phyloP scores from a whole-genome alignment of 2,888 invertebrate species.

The Caenorhabditis sulstoni region DNA sequence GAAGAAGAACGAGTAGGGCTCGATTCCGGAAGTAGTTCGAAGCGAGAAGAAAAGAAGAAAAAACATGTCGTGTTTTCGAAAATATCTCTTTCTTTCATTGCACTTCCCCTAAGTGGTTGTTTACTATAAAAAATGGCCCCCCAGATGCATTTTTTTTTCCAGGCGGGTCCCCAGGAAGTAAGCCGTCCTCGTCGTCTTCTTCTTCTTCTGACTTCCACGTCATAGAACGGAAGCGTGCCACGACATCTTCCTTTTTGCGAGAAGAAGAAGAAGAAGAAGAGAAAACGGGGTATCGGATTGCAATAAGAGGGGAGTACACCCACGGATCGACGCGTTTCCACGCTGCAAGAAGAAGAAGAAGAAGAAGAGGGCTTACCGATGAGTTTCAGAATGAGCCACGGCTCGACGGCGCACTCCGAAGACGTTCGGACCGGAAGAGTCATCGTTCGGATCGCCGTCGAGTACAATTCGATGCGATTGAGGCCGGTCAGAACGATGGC shows the following conservation, averaged over 20 bases:
- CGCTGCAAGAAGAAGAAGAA: slow-evolving; percentile 27
- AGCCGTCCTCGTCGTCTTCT: too few species aligned
- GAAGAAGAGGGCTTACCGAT: slow-evolving; percentile 55
- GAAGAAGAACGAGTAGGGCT: neutral
- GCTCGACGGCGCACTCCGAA: slow-evolving; percentile 67
- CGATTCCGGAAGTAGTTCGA: neutral
- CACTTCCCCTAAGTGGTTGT: neutral
- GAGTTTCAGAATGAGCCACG: slow-evolving; percentile 70
- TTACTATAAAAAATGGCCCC: too few species aligned
- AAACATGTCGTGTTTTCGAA: neutral
- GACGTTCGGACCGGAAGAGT: slow-evolving; percentile 66
- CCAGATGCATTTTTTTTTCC: too few species aligned
- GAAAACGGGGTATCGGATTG: slow-evolving; percentile 39
- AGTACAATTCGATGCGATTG: slow-evolving; percentile 70
- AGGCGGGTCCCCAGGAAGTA: too few species aligned
- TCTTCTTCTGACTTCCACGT: slow-evolving; percentile 27
- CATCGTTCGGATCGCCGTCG: slow-evolving; percentile 55
- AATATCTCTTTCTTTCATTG: neutral
- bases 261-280: too few species aligned
- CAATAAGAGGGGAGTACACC: slow-evolving; percentile 51
- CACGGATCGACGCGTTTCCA: slow-evolving; percentile 51
- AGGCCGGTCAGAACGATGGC: slow-evolving; percentile 70
- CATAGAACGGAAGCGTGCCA: slow-evolving; percentile 38
- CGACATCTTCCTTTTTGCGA: slow-evolving; percentile 14
- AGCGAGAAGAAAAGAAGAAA: too few species aligned